These are phyloP conservation scores for Physella acuta DNA, from an alignment of 1,140 invertebrate species.

Conservation along the genomic window DNA sequence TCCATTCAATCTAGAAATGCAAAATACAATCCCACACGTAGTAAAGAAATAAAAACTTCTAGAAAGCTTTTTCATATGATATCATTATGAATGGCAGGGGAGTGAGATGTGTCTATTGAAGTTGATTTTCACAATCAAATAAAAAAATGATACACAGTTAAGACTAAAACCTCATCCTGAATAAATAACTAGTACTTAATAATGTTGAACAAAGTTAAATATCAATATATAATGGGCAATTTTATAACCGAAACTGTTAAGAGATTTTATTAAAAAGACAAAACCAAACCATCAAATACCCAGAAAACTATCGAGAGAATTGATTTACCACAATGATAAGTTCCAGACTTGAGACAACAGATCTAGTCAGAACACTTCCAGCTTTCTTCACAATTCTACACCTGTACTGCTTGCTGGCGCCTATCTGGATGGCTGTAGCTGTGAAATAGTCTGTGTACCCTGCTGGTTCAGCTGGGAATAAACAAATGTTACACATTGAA, in stretches of 20 bases:
- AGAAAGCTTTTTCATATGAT: no score
- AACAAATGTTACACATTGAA: neutral
- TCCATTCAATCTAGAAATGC: no score
- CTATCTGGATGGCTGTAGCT: neutral
- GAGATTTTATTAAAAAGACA: no score
- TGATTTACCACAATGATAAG: slow-evolving; percentile 4
- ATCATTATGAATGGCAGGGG: neutral
- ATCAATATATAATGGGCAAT: neutral
- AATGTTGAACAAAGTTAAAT: neutral
- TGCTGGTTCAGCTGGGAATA: slow-evolving; percentile 6
- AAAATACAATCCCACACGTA: no score
- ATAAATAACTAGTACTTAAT: neutral
- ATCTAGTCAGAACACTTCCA: neutral
- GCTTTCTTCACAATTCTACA: neutral
- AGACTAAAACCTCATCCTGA: neutral
- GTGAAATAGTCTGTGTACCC: slow-evolving; percentile 10
- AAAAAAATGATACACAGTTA: neutral
- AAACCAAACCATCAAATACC: neutral
- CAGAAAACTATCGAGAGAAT: neutral
- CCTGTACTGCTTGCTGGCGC: slow-evolving; percentile 3
- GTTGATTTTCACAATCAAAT: no score
- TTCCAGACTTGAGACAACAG: neutral
- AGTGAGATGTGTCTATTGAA: no score
- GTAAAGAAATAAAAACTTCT: no score
- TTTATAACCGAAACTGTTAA: no score